A percentile compares a stretch with the other conserved stretches of the same genome.
phyloP scores from a whole-genome alignment of 2,797 vertebrate species.

The Liparis tanakae region DNA sequence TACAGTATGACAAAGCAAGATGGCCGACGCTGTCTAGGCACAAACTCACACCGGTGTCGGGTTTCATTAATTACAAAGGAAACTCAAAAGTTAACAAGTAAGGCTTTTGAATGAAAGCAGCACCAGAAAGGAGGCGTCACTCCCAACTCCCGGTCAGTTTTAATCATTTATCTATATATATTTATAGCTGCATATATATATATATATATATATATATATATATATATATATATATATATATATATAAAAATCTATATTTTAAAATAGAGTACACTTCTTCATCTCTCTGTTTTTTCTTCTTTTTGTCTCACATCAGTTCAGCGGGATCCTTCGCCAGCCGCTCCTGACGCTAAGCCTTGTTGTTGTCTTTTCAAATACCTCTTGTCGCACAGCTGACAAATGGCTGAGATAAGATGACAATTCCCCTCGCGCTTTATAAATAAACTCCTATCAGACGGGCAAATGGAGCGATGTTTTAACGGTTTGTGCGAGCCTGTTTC shows the following conservation, averaged over 20 bases:
- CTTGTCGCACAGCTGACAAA: slow-evolving; percentile 82
- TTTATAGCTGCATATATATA: slow-evolving; percentile 22
- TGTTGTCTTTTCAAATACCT: slow-evolving; percentile 85
- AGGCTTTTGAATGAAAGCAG: slow-evolving; percentile 39
- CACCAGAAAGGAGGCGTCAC: neutral
- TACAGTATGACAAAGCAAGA: slow-evolving; percentile 65
- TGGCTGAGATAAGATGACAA: slow-evolving; percentile 85
- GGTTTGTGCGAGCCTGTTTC: slow-evolving; percentile 24
- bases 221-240: too few species aligned
- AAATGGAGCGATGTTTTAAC: slow-evolving; percentile 41
- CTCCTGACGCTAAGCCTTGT: slow-evolving; percentile 79
- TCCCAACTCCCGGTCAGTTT: slow-evolving; percentile 7
- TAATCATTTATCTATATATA: slow-evolving; percentile 37
- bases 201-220: too few species aligned
- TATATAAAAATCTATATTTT: too few species aligned
- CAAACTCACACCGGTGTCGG: slow-evolving; percentile 5
- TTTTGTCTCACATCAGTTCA: slow-evolving; percentile 44
- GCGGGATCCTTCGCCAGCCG: slow-evolving; percentile 63
- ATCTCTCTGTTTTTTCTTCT: slow-evolving; percentile 6
- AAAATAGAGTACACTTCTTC: slow-evolving; percentile 16
- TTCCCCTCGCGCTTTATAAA: slow-evolving; percentile 83
- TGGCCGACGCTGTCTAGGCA: slow-evolving; percentile 50
- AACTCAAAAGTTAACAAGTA: slow-evolving; percentile 34
- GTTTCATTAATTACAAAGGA: slow-evolving; percentile 54
- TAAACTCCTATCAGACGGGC: slow-evolving; percentile 76